Evolutionary conservation across 2,888 invertebrate genomes (phyloP), one percentile per base, ranked within the genome.

Genomic region (Alviniconcha strummeri): DNA sequence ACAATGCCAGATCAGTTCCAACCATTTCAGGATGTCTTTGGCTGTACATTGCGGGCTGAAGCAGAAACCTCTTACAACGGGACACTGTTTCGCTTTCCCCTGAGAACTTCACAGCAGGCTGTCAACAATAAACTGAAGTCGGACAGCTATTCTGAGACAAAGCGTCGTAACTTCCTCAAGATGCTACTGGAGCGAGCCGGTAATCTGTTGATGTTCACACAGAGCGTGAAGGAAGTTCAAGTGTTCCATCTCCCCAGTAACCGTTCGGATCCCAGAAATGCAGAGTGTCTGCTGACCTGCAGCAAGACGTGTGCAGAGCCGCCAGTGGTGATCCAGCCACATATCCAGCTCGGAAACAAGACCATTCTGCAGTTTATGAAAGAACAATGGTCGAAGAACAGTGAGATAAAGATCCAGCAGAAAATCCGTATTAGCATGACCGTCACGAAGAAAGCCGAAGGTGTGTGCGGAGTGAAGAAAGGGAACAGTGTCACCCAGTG

Each of bases 1-100:
- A 82, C 85, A 56, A 85, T 88, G 85, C 83, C 84, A 15, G 87
- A 89, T 76, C 91, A 91, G 83, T 91, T 92, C 75, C 85, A 88
- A 55, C 92, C 92, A 13, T 92, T 88, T 85, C 81, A 89, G 54
- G 84, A 86, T 52, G 80, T 91, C 13, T 90, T 91, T 83, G 90
- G 89, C 3, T 91, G 91, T 56, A 69, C 19, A 56, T 19, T 82
- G 36, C 64, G 15, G 17, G 55, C 36, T 54, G 67, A 77, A 0
- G 82, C n/a, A 60, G 67, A 54, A 15, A 80, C 86, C 11, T 55
- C 75, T 13, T 91, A 87, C 84, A 81, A 87, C 56, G 92, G 91
- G 6, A 92, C 93, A 8, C 86, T 93, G 57, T 92, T 93, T 83
- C 85, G 93, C 56, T 88, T 93, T 75, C 93, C 93, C 7, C 87